These are phyloP conservation scores for Ectropis grisescens DNA, from an alignment of 1,140 invertebrate genomes.

Conservation along the genomic window DNA sequence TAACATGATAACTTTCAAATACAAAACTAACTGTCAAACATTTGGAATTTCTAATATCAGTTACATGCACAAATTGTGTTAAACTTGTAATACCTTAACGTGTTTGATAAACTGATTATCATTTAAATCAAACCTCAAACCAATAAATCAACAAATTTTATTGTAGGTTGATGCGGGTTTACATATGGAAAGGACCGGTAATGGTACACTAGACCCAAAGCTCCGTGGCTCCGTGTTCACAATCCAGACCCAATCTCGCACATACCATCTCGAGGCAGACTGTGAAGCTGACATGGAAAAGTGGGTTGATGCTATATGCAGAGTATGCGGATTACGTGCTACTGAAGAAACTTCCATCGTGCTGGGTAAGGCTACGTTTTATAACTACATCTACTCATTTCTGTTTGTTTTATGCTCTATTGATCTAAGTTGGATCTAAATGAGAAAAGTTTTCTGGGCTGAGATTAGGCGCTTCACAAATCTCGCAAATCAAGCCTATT, in stretches of 20 bases:
- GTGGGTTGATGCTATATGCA: conserved; percentile 95
- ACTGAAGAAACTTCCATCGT: conserved; percentile 75
- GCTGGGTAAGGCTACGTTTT: conserved; percentile 20
- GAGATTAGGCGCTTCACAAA: too few species aligned
- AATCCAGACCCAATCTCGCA: conserved; percentile 88
- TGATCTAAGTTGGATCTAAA: not conserved
- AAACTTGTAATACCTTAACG: too few species aligned
- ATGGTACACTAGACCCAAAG: conserved; percentile 76
- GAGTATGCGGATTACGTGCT: conserved; percentile 89
- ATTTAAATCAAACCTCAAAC: too few species aligned
- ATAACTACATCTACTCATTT: conserved; percentile 1
- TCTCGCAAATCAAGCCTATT: not conserved
- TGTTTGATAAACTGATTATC: too few species aligned
- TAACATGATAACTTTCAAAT: too few species aligned
- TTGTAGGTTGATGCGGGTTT: conserved; percentile 86
- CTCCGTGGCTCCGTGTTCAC: conserved; percentile 83
- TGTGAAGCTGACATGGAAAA: conserved; percentile 92
- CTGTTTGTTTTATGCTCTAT: not conserved
- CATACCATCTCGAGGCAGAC: conserved; percentile 93
- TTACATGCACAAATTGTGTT: too few species aligned
- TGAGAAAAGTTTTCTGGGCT: too few species aligned
- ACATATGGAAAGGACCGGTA: conserved; percentile 83
- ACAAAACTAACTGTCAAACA: too few species aligned
- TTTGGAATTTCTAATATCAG: too few species aligned
- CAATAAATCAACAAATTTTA: too few species aligned